These are phyloP conservation scores for Platanista minor DNA, from an alignment of 2,113 vertebrate genomes.

Conservation along the genomic window DNA sequence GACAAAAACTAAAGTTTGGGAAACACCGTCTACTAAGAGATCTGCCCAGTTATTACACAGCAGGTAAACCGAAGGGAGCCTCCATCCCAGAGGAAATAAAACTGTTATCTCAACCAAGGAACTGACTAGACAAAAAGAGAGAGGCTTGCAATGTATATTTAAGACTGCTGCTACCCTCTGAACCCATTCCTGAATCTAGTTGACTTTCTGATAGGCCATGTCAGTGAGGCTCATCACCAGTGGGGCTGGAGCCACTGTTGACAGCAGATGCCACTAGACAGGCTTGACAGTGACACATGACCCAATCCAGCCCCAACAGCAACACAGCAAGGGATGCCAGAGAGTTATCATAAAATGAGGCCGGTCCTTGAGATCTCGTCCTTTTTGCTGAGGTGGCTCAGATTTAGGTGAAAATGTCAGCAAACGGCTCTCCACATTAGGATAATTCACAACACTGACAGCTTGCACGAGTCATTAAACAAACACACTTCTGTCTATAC, in stretches of 20 bases:
- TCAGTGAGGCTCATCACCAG: not conserved
- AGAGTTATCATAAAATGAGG: not conserved
- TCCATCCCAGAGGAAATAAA: slow-evolving; percentile 55
- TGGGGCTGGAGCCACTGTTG: not conserved
- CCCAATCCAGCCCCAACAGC: not conserved
- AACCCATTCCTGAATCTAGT: not conserved
- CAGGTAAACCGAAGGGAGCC: slow-evolving; percentile 16
- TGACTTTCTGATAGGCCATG: not conserved
- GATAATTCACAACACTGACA: not conserved
- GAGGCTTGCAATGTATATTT: not conserved
- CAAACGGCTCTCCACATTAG: not conserved
- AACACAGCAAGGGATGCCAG: not conserved
- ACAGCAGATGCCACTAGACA: not conserved
- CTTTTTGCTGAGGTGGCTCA: not conserved
- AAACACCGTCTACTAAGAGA: slow-evolving; percentile 34
- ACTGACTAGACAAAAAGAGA: not conserved
- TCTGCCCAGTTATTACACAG: slow-evolving; percentile 32
- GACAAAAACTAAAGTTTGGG: slow-evolving; percentile 1
- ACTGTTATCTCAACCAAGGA: slow-evolving; percentile 32
- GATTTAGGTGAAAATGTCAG: not conserved
- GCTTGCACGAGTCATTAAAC: not conserved
- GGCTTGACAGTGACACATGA: not conserved
- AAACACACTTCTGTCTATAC: not conserved
- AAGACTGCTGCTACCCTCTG: not conserved
- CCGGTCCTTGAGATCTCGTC: not conserved